Evolutionary conservation across 2,797 vertebrate genomes (phyloP), one percentile per base, ranked within the genome.

Genomic region (Crenichthys baileyi): DNA sequence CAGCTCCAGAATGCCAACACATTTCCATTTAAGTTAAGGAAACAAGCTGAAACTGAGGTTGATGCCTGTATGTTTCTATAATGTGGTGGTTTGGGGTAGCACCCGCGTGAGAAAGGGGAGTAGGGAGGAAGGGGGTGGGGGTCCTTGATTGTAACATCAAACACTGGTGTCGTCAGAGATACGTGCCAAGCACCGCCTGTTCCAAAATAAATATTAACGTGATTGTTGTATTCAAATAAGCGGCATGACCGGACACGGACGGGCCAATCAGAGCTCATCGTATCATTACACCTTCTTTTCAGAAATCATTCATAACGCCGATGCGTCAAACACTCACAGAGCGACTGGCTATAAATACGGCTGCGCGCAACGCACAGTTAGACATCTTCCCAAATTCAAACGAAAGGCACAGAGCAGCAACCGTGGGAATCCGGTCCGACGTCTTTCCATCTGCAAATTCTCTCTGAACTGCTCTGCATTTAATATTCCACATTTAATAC

Each of bases 231-330:
- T 95, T 94, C 91, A 93, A 93, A 94, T 94, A 89, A 94, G 91
- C 88, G 46, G 83, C 16, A 79, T 83, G 92, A 80, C 89, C 90
- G 92, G 89, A 89, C 90, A 76, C n/a, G 6, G 63, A 74, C 68
- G 77, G 89, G 87, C 95, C 95, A 96, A 96, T 96, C 92, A 92
- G 80, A 94, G 89, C 79, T 50, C 91, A 56, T 67, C 83, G 88
- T 91, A 85, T 92, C 93, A 92, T 93, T 93, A 95, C 94, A 95
- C 95, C 95, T 96, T 94, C 93, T 95, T 95, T 94, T 94, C 92
- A 92, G 87, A 93, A 95, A 95, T 95, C 95, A 95, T 96, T 95
- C 93, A 96, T 96, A 94, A 94, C 91, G 93, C 89, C 77, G 92
- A 94, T 93, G 94, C 95, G 95, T 96, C 95, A 96, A 95, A 95